Conservation (phyloP, 2,113 vertebrate genomes). For the Petaurus breviceps region DNA sequence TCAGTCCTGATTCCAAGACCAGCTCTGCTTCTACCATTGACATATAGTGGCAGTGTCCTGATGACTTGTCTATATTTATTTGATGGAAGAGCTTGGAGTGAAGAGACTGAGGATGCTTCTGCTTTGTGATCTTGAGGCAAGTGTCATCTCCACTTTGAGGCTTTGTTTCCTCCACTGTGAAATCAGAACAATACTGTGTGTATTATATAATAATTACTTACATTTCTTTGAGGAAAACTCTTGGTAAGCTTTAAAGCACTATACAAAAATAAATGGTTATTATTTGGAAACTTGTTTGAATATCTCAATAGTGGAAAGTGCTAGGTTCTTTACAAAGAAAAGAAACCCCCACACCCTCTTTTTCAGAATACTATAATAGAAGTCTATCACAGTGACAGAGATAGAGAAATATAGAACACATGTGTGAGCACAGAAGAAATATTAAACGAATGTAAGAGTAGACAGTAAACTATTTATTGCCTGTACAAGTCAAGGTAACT, state of each 20-base stretch:
- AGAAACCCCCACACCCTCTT: background rate
- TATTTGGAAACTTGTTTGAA: background rate
- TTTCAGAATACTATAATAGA: conserved; percentile 16
- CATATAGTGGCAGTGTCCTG: background rate
- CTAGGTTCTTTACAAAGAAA: background rate
- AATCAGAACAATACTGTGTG: background rate
- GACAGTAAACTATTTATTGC: conserved; percentile 9
- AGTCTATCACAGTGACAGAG: background rate
- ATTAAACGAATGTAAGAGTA: background rate
- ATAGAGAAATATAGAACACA: background rate
- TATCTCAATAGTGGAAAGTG: background rate
- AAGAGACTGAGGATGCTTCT: background rate
- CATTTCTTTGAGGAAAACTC: background rate
- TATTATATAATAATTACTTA: background rate
- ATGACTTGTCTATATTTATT: background rate
- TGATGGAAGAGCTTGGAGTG: background rate
- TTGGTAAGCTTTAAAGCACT: background rate
- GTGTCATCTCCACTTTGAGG: background rate
- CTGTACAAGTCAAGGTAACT: background rate
- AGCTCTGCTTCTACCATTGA: background rate
- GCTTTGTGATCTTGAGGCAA: background rate
- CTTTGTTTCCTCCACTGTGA: background rate
- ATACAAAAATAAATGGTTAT: background rate
- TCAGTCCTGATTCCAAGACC: background rate
- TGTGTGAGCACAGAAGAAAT: background rate